Base-by-base conservation (phyloP, 2,888 invertebrate species). In the Synergus gifuensis region DNA sequence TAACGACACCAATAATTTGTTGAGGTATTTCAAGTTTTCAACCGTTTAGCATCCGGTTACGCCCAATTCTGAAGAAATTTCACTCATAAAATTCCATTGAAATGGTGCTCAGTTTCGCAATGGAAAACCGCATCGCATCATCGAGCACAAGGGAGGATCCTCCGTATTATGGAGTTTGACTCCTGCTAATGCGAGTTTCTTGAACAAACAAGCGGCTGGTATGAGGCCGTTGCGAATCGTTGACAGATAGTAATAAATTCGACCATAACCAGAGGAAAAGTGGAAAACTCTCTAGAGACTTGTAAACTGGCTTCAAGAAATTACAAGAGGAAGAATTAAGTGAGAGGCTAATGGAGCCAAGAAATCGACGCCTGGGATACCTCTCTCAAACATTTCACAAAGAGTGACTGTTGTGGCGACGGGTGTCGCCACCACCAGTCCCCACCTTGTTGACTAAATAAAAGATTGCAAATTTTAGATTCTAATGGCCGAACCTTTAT, bases 381-480 rank as follows among this genome's bases (percentile, higher is more conserved):
- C 42, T 18, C 18, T 66, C 18, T 9, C 18, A 66, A 66, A 44
- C 11, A 9, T 44, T 16, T 44, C 18, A 66, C 18, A 66, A 66
- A 42, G 67, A 44, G 0, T 49, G 67, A 46, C 67, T 46, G 16
- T 22, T 14, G 28, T 46, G 28, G 22, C 46, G 49, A 49, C 49
- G 69, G 73, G 54, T 73, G 84, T 87, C 83, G 85, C 85, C 87
- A 85, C 83, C 89, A 36, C 36, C 36, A 36, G 5, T 36, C 83
- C 85, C 85, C 87, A 85, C 83, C 89, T 90, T 90, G 90, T 91
- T 91, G 89, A 88, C 88, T 88, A 91, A 91, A 91, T 91, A 91
- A 90, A 91, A 89, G 88, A 89, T 89, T 86, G 87, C 86, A 85
- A 87, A 88, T 88, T 87, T 86, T 83, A 64, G 78, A 64, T 60